Percentiles rank a stretch among this genome's conserved stretches.
Evolutionary conservation across 2,113 vertebrate genomes (phyloP).

Genomic region (Motacilla alba): DNA sequence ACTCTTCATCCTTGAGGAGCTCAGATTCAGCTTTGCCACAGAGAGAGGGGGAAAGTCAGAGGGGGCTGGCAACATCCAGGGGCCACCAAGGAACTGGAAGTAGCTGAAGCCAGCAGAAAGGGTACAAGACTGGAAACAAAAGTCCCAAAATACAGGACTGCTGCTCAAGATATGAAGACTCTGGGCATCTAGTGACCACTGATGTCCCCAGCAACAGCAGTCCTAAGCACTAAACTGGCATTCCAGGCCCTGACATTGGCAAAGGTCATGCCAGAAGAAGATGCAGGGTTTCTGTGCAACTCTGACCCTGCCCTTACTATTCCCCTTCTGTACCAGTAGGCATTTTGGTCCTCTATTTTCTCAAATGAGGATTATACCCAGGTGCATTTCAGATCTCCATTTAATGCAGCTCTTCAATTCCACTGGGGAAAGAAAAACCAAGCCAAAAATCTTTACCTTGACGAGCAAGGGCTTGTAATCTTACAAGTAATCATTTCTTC

Average conservation of each 20-base stretch:
- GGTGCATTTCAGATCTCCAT: not conserved
- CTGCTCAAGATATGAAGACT: not conserved
- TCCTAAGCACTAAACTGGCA: not conserved
- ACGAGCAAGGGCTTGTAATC: not conserved
- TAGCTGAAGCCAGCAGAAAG: not conserved
- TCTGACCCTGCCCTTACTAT: not conserved
- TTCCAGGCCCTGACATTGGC: not conserved
- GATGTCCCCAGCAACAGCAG: not conserved
- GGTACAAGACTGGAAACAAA: not conserved
- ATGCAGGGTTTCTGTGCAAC: not conserved
- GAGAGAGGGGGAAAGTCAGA: not conserved
- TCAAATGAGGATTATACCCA: not conserved
- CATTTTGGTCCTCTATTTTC: not conserved
- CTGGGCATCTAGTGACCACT: fast-evolving
- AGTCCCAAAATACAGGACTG: not conserved
- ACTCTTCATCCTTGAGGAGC: not conserved
- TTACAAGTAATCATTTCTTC: not conserved
- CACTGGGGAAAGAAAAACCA: not conserved
- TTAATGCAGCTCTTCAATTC: not conserved
- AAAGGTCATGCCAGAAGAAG: not conserved
- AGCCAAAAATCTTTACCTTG: not conserved
- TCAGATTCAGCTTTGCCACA: not conserved
- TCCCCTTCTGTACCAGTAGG: not conserved
- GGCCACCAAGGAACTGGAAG: fast-evolving
- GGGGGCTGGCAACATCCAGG: fast-evolving